phyloP scores from a whole-genome alignment of 2,797 vertebrate species.

The Spea hammondii region DNA sequence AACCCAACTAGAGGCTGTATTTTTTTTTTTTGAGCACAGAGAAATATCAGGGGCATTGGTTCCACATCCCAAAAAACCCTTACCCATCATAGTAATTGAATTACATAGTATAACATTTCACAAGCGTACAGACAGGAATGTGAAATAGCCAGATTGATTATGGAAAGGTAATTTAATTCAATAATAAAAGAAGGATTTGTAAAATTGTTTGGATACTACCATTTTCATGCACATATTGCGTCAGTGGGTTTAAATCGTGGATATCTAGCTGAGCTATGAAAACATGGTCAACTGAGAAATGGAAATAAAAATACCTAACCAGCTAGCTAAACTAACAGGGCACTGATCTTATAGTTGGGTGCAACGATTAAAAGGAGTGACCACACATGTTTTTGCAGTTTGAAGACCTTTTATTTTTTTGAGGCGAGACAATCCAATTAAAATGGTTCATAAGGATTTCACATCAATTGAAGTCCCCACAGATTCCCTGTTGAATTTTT shows the following conservation, averaged over 20 bases:
- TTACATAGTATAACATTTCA: constrained; percentile 8
- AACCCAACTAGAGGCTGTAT: background rate
- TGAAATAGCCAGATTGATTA: constrained; percentile 1
- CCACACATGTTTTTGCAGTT: background rate
- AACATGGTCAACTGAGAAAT: constrained; percentile 23
- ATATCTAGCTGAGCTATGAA: constrained; percentile 22
- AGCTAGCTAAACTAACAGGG: background rate
- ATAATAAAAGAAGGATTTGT: constrained; percentile 41
- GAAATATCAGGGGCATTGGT: background rate
- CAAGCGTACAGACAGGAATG: background rate
- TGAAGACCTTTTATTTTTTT: too few relatives aligned
- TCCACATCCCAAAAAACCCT: background rate
- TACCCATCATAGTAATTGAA: background rate
- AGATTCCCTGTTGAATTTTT: too few relatives aligned
- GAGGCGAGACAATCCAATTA: too few relatives aligned
- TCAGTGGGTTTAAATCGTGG: constrained; percentile 14
- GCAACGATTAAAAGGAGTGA: too few relatives aligned
- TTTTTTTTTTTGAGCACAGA: background rate
- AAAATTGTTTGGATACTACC: constrained; percentile 15
- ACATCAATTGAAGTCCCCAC: too few relatives aligned
- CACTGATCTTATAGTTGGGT: background rate
- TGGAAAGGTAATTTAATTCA: constrained; percentile 11
- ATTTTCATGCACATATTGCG: constrained; percentile 18
- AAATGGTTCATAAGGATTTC: too few relatives aligned
- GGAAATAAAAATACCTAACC: constrained; percentile 9